A percentile compares a stretch with the other conserved stretches of the same genome.
Evolutionary conservation across 2,888 invertebrate species (phyloP).

Genomic region (Coleophora deauratella): DNA sequence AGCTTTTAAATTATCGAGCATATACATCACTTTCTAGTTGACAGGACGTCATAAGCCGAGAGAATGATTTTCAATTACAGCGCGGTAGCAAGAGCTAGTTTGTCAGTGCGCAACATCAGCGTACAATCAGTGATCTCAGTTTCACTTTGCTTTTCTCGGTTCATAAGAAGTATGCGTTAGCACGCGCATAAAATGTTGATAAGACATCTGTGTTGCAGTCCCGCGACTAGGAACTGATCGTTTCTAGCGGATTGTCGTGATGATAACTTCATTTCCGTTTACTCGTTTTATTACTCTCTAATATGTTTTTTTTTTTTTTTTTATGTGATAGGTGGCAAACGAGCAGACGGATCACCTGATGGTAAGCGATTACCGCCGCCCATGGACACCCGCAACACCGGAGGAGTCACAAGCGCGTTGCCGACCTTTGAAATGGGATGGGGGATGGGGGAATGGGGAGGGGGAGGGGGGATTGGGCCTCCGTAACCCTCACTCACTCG

Average conservation of each 20-base stretch:
- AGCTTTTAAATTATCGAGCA: neutral
- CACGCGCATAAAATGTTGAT: slow-evolving; percentile 16
- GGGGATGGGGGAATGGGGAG: no score
- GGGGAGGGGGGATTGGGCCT: no score
- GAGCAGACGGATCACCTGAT: no score
- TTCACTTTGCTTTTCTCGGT: slow-evolving; percentile 33
- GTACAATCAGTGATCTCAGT: slow-evolving; percentile 30
- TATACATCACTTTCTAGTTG: slow-evolving; percentile 7
- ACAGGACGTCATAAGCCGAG: slow-evolving; percentile 14
- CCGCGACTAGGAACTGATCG: slow-evolving; percentile 11
- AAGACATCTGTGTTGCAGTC: slow-evolving; percentile 17
- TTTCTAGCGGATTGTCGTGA: slow-evolving; percentile 11
- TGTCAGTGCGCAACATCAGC: slow-evolving; percentile 18
- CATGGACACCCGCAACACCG: no score
- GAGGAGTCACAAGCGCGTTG: no score
- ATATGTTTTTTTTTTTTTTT: no score
- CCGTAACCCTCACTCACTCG: no score
- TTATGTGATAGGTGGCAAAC: no score
- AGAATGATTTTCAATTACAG: slow-evolving; percentile 23
- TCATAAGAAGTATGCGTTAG: slow-evolving; percentile 17
- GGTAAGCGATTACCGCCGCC: no score
- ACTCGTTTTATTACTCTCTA: no score
- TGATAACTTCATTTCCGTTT: slow-evolving; percentile 11
- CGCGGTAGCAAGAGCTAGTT: slow-evolving; percentile 13
- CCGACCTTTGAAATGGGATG: no score